Base-by-base conservation (phyloP, 1,140 invertebrate species). In the Coelopa frigida region DNA sequence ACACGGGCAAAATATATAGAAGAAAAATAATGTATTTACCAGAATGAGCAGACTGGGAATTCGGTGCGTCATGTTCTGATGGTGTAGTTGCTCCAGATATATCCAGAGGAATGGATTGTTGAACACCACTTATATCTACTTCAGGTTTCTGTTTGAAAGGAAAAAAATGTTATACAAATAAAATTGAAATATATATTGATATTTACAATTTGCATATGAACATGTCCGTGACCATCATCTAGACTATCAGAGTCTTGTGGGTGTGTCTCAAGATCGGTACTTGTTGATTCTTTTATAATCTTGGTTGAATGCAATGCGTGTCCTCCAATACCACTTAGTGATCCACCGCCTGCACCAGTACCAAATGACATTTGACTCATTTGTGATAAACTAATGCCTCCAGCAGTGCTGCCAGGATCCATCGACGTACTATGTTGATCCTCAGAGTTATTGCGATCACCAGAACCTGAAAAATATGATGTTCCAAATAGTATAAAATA, bases 381-480 rank as follows among this genome's bases (percentile, higher is more conserved):
- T 29, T 68, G 65, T 29, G 61, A 59, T 22, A 69, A 54, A 46
- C 57, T 69, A 11, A 69, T 52, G 5, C 63, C 63, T 14, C 54
- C 54, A 18, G 59, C 50, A 18, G 50, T 54, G 33, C 52, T 54
- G 43, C 54, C 51, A 12, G 59, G 42, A 51, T 68, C 66, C 48
- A 69, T 24, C 4, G 62, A 64, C 35, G 60, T 63, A 43, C 61
- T 66, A 40, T 66, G 61, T 52, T 76, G 73, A 51, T 79, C 76
- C 46, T 73, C 71, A 17, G 58, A 55, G 44, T 66, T 63, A 38
- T 54, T 69, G 17, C 71, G 60, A 54, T 74, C 78, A 33, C 67
- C 78, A 45, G 78, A 83, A 6, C 83, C 83, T 15, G 76, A 21
- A 21, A 42, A 49, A 27, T 10, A 31, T 21, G 18, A 15, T 18